A percentile compares a stretch with the other conserved stretches of the same genome.
Evolutionary conservation across 2,113 vertebrate genomes (phyloP).

Genomic region (Egretta garzetta): DNA sequence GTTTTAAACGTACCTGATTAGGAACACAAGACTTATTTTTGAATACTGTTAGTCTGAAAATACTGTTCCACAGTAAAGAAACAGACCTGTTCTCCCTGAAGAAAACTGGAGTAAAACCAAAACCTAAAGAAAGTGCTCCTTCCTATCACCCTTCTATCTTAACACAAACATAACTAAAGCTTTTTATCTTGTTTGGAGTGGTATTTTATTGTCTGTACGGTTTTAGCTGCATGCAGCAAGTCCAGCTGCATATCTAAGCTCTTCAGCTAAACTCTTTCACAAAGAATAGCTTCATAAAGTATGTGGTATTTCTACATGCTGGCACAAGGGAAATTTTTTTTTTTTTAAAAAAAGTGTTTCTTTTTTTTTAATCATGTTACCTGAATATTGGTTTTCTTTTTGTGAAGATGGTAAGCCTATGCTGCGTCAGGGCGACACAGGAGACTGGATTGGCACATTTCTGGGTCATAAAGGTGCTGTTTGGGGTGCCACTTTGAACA

Average conservation of each 20-base stretch:
- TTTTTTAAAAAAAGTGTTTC: not conserved
- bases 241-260: not conserved
- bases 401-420: conserved; percentile 95
- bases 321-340: not conserved
- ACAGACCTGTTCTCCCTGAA: not conserved
- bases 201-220: accelerated
- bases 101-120: not conserved
- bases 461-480: conserved; percentile 98
- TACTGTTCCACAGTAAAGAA: not conserved
- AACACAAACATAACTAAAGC: not conserved
- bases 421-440: conserved; percentile 98
- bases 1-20: accelerated
- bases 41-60: not conserved
- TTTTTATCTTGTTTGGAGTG: not conserved
- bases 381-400: not conserved
- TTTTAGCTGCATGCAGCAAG: not conserved
- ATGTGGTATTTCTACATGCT: not conserved
- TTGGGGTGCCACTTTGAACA: conserved; percentile 97
- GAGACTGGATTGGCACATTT: conserved; percentile 99
- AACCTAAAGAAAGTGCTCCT: accelerated
- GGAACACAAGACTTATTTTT: not conserved
- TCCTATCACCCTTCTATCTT: accelerated
- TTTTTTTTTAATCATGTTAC: not conserved
- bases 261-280: not conserved
- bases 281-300: not conserved